phyloP scores from a whole-genome alignment of 2,113 vertebrate genomes.

The Sterna hirundo region DNA sequence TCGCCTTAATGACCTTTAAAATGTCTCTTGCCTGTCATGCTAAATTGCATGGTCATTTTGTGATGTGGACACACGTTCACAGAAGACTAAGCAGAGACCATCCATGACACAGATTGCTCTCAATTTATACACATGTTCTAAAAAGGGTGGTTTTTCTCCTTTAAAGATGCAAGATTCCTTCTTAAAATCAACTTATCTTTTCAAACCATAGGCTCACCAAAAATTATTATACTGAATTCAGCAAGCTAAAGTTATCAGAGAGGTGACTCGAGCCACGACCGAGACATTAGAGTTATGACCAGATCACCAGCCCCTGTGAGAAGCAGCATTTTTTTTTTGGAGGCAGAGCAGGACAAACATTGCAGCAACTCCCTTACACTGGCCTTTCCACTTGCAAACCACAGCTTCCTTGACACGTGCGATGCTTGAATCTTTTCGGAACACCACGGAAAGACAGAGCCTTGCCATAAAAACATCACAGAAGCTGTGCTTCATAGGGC shows the following conservation, averaged over 20 bases:
- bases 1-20: constrained; percentile 3
- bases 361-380: background rate
- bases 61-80: background rate
- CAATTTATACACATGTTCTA: background rate
- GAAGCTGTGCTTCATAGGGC: background rate
- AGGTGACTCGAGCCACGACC: background rate
- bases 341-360: background rate
- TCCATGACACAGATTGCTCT: background rate
- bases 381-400: background rate
- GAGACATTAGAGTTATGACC: background rate
- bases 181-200: background rate
- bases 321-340: background rate
- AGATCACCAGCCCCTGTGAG: background rate
- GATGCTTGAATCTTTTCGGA: background rate
- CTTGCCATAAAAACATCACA: background rate
- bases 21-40: background rate
- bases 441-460: background rate
- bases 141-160: background rate
- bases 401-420: background rate
- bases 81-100: background rate
- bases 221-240: background rate
- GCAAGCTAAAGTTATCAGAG: accelerated
- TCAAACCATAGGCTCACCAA: background rate
- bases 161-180: background rate
- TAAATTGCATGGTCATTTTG: background rate